A percentile compares a stretch with the other conserved stretches of the same genome.
Evolutionary conservation across 1,140 invertebrate genomes (phyloP).

Genomic region (Acromyrmex echinatior): DNA sequence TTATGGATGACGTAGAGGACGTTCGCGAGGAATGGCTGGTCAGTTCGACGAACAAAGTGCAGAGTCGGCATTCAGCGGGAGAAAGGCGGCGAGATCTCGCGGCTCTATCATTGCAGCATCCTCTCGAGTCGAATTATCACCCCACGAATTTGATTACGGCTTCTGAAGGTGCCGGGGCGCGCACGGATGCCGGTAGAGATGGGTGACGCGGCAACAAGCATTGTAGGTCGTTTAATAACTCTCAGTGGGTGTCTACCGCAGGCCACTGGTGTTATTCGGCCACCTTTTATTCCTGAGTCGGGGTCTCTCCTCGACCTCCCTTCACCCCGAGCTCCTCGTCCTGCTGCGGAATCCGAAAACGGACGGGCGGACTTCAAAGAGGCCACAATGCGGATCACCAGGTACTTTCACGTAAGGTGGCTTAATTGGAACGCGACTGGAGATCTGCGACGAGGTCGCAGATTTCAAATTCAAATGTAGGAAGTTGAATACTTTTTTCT

Average conservation of each 20-base stretch:
- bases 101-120: conserved; percentile 60
- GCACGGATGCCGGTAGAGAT: conserved; percentile 71
- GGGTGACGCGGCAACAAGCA: conserved; percentile 78
- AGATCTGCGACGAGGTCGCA: not conserved
- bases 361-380: conserved; percentile 64
- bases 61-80: conserved; percentile 59
- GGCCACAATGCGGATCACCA: conserved; percentile 44
- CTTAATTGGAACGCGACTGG: conserved; percentile 56
- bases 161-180: conserved; percentile 74
- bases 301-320: conserved; percentile 12
- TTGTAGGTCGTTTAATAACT: conserved; percentile 78
- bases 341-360: conserved; percentile 66
- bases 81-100: conserved; percentile 59
- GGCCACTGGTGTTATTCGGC: conserved; percentile 77
- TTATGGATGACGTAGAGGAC: conserved; percentile 29
- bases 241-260: conserved; percentile 77
- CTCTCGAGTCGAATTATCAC: conserved; percentile 70
- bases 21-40: not conserved
- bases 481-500: conserved; percentile 35
- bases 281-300: conserved; percentile 67
- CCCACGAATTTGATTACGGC: conserved; percentile 78
- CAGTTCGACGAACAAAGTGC: conserved; percentile 41
- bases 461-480: not conserved
- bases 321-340: not conserved
- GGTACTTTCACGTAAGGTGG: conserved; percentile 32